These are phyloP conservation scores for Aviceda subcristata DNA, from an alignment of 2,113 vertebrate genomes.

Conservation along the genomic window DNA sequence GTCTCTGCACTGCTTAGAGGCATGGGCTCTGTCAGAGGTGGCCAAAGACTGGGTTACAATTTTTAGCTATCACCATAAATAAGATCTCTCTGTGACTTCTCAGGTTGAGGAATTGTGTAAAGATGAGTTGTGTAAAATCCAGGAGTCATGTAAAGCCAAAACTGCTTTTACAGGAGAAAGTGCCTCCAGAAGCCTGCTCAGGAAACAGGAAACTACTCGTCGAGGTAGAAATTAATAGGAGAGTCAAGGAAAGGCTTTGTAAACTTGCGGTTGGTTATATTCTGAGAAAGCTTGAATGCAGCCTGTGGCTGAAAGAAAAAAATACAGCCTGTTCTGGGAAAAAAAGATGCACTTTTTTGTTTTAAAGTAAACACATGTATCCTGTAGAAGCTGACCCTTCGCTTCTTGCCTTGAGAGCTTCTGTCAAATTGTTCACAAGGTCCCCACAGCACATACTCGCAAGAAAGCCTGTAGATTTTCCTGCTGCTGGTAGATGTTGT, in stretches of 20 bases:
- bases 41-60: background rate
- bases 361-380: background rate
- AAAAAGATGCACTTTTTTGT: background rate
- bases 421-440: background rate
- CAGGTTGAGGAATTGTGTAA: background rate
- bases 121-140: background rate
- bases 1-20: background rate
- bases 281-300: background rate
- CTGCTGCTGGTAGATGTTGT: background rate
- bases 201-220: background rate
- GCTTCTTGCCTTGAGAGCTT: background rate
- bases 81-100: background rate
- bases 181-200: background rate
- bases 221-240: background rate
- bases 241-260: background rate
- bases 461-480: background rate
- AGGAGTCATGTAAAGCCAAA: background rate
- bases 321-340: background rate
- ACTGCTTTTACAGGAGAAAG: background rate
- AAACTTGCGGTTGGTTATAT: background rate
- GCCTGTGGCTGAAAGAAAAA: background rate
- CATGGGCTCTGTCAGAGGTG: background rate
- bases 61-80: background rate
- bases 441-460: rapidly evolving
- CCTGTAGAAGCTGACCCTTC: background rate